Evolutionary conservation across 2,888 invertebrate genomes (phyloP).

Genomic region (Tipula vernalis): DNA sequence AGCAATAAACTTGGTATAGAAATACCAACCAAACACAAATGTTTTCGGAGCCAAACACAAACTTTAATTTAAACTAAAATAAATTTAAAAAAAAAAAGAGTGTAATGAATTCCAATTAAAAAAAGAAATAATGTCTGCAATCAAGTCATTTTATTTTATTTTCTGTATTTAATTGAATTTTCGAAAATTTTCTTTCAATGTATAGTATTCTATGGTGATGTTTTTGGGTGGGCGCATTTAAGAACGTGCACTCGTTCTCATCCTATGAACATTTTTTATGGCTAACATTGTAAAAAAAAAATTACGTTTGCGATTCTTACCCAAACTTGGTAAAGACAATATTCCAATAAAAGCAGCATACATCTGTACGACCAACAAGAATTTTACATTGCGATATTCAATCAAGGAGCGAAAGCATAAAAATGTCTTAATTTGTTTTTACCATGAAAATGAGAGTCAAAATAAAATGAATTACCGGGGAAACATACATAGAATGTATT

Average conservation of each 20-base stretch:
- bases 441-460: background rate
- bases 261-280: background rate
- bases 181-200: background rate
- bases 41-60: background rate
- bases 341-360: background rate
- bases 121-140: background rate
- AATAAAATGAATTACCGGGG: background rate
- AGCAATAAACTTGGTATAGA: background rate
- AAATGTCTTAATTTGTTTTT: background rate
- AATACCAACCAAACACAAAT: background rate
- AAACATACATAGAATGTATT: background rate
- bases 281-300: background rate
- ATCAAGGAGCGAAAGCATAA: background rate
- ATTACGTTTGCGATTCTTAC: background rate
- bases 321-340: background rate
- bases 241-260: background rate
- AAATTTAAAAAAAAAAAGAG: background rate
- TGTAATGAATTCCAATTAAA: background rate
- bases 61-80: background rate
- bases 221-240: background rate
- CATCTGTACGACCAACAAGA: background rate
- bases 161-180: background rate
- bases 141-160: background rate
- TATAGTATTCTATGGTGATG: background rate
- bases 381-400: background rate